Conservation (phyloP, 2,113 vertebrate genomes). For the Oncorhynchus kisutch region DNA sequence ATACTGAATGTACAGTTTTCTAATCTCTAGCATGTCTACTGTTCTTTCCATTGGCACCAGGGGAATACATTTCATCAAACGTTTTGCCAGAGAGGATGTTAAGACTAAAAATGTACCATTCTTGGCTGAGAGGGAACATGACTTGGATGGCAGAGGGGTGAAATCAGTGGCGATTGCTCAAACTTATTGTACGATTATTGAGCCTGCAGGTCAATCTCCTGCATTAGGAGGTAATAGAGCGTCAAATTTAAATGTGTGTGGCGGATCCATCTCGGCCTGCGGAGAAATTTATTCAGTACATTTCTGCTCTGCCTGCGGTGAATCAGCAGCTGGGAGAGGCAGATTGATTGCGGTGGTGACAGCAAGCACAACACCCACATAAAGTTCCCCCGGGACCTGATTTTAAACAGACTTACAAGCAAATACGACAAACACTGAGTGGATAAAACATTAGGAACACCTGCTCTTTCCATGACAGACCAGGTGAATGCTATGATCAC, state of each 20-base stretch:
- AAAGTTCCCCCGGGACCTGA: background rate
- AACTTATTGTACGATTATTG: background rate
- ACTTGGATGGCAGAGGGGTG: background rate
- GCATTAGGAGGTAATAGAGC: background rate
- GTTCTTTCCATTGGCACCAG: background rate
- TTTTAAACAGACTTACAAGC: background rate
- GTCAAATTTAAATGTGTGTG: background rate
- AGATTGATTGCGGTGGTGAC: conserved; percentile 34
- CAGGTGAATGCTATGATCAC: no score
- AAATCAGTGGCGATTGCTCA: background rate
- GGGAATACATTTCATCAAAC: conserved; percentile 12
- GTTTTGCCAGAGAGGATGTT: background rate
- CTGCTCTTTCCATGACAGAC: no score
- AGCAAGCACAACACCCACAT: conserved; percentile 8
- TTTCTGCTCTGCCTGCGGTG: conserved; percentile 19
- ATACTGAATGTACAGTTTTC: background rate
- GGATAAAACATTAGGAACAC: conserved; percentile 2
- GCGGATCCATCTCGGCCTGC: background rate
- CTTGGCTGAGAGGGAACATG: background rate
- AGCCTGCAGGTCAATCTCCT: background rate
- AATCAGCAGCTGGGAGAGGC: conserved; percentile 38
- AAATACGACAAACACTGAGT: conserved; percentile 35
- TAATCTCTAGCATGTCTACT: background rate
- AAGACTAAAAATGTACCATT: conserved; percentile 1
- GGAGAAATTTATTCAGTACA: conserved; percentile 17